Evolutionary conservation across 2,888 invertebrate genomes (phyloP), one percentile per base, ranked within the genome.

Genomic region (Dynastes tityus): DNA sequence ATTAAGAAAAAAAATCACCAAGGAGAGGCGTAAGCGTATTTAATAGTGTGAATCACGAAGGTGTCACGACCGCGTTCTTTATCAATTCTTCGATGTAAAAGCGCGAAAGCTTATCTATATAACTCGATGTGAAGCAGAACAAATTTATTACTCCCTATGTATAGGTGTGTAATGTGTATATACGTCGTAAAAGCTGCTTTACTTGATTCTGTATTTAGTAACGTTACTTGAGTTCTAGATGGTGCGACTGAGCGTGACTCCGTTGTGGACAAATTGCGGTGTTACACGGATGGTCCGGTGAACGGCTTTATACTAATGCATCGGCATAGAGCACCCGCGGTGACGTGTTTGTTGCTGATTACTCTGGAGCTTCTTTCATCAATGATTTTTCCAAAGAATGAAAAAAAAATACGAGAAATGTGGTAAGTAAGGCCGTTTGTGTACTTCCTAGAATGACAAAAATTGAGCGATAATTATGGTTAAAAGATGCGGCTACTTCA

Each of bases 141-240:
- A 22, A 58, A 73, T 73, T 73, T 76, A 76, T 67, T 76, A 16
- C 65, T 45, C 11, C 8, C 45, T 45, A 45, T 8, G 45, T 45
- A 45, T 45, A 37, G 2, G 45, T 45, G n/a, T 58, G 13, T 16
- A 51, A 29, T 64, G 32, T 58, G 51, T 76, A 76, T 65, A 76
- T 64, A 64, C 22, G 64, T 29, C 40, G 55, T 67, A 40, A 76
- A 58, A 67, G 76, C 76, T 55, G 78, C 77, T 71, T 80, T 79
- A 78, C 77, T 77, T 80, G 79, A 79, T 80, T 68, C 80, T 79
- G 71, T 80, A 80, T 81, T 77, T 81, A 81, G 81, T 82, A 79
- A 81, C 78, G 80, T 80, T 80, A 80, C 79, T 82, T 81, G 73
- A 45, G 76, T 40, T 58, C 58, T 73, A 73, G 58, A 16, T 32